Conservation (phyloP, 2,113 vertebrate species). For the Clarias batrachus region DNA sequence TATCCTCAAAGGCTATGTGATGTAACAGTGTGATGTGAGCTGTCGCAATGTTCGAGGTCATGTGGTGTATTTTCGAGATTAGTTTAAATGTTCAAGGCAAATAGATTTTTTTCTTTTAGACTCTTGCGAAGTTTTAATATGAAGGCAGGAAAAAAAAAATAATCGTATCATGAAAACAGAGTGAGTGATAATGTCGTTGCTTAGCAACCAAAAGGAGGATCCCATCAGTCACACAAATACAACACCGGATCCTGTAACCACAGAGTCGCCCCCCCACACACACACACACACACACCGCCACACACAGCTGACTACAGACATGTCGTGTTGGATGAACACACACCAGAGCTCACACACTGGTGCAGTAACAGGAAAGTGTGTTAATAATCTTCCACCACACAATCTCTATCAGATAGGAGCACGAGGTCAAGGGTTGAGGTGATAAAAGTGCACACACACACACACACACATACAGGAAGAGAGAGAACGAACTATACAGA, state of each 20-base stretch:
- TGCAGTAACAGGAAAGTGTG: not conserved
- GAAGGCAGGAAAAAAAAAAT: not conserved
- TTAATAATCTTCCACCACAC: not conserved
- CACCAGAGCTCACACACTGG: not conserved
- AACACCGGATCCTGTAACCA: not conserved
- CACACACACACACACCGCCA: not conserved
- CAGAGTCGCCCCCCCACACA: not conserved
- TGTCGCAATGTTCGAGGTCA: not conserved
- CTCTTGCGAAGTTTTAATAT: not conserved
- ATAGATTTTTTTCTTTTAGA: not conserved
- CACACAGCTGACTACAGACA: not conserved
- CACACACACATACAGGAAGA: too few relatives aligned
- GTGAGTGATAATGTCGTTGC: conserved; percentile 13
- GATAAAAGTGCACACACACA: not conserved
- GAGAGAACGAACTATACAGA: too few relatives aligned
- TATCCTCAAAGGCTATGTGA: not conserved
- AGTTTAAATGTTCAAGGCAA: not conserved
- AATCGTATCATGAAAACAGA: not conserved
- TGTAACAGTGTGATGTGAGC: not conserved
- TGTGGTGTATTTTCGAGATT: not conserved
- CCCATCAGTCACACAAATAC: conserved; percentile 2
- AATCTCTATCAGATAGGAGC: not conserved
- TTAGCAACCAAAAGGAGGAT: conserved; percentile 23
- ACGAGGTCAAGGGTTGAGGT: not conserved
- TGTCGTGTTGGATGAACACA: not conserved